Evolutionary conservation across 2,888 invertebrate species (phyloP).

Genomic region (Sinohyriopsis cumingii): DNA sequence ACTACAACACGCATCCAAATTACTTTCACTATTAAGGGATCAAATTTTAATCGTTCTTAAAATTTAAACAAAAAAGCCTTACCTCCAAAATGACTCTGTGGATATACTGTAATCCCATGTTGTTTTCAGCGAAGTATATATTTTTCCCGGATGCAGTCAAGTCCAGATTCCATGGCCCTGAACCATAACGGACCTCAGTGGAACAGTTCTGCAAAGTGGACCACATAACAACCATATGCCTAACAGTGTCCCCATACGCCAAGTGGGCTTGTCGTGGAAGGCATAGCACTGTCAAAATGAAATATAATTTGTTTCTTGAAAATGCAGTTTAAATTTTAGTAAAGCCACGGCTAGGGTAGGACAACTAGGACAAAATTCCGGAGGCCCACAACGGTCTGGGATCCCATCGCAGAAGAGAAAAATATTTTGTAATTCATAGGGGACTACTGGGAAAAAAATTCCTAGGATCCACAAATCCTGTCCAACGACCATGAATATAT

Average conservation of each 20-base stretch:
- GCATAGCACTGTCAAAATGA: conserved; percentile 32
- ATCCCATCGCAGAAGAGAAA: too few species aligned
- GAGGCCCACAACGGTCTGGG: too few species aligned
- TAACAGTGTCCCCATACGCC: conserved; percentile 39
- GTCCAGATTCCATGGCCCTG: conserved; percentile 13
- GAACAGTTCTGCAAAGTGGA: conserved; percentile 36
- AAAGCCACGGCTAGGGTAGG: too few species aligned
- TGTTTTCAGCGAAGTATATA: conserved; percentile 14
- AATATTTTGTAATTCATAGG: too few species aligned
- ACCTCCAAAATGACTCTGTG: conserved; percentile 41
- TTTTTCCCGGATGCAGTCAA: conserved; percentile 7
- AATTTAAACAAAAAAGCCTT: conserved; percentile 2
- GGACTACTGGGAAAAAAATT: too few species aligned
- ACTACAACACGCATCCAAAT: too few species aligned
- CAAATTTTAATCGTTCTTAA: too few species aligned
- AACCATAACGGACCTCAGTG: conserved; percentile 36
- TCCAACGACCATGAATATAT: too few species aligned
- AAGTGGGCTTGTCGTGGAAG: conserved; percentile 46
- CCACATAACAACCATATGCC: conserved; percentile 51
- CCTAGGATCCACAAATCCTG: too few species aligned
- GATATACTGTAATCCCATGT: conserved; percentile 21
- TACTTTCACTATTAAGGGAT: too few species aligned
- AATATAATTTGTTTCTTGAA: not conserved
- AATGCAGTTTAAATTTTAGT: not conserved
- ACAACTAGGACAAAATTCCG: too few species aligned